Base-by-base conservation (phyloP, 1,140 invertebrate species). In the Sitophilus oryzae region DNA sequence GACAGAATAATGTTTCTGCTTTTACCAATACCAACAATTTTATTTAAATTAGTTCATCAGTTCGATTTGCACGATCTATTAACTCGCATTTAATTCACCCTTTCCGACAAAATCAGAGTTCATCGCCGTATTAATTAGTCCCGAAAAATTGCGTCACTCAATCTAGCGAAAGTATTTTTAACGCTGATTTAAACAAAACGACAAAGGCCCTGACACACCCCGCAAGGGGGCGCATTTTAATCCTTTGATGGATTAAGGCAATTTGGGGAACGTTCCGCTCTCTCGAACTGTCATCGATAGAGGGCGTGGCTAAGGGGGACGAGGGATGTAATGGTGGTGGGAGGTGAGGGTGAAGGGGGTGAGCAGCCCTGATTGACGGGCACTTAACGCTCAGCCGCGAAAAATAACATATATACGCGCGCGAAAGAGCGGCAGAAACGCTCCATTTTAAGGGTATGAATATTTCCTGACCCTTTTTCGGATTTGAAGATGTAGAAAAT, bases 231-330 rank as follows among this genome's bases (percentile, higher is more conserved):
- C 25, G 23, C 36, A 50, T 50, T 50, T 50, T 50, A 50, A 50
- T 50, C 48, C 48, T 36, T 50, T 50, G 48, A 50, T 50, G 48
- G 48, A 50, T 50, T 15, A 36, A 15, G 48, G 36, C 48, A 50
- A 50, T 50, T 50, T 50, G 37, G 36, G 37, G 48, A 23, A 19
- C 48, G 16, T 21, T 19, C 19, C 41, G 38, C 22, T 50, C n/a
- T n/a, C 48, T 36, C 19, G 36, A 41, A 50, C 48, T 50, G 48
- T 50, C 48, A 50, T 50, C 48, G 48, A 50, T 50, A 50, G 23
- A 38, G 37, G 48, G 6, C 20, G n/a, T n/a, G 14, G 22, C 25
- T 11, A 6, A 30, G 25, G 25, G 25, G 25, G 25, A 30, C 25
- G 5, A 11, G 25, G 11, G 25, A 11, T 5, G 5, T 30, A 6